Evolutionary conservation across 2,888 invertebrate genomes (phyloP), one percentile per base, ranked within the genome.

Genomic region (Amphipoea oculea): DNA sequence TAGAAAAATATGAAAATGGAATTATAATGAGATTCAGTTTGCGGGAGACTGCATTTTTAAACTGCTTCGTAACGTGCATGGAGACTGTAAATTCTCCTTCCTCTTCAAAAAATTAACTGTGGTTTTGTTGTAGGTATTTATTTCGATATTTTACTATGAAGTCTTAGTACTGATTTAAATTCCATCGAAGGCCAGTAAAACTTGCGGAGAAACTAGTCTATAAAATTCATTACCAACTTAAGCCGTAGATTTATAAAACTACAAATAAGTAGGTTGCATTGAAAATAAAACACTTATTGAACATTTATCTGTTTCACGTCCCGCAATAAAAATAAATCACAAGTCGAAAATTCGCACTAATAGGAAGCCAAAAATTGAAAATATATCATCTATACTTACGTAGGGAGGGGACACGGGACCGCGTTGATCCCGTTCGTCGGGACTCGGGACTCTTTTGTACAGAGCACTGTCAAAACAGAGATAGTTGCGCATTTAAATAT

Each of bases 291-390:
- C 70, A 76, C 68, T 76, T 73, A 69, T 60, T 72, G 82, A 79
- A 83, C 78, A 82, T 83, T 78, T 85, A 86, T 88, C 83, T 83
- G 82, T 73, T 78, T 68, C 71, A 79, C 66, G 72, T 82, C 45
- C 81, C 67, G 36, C 79, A 82, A 75, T 82, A 83, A 88, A 87
- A 81, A 95, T 95, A 95, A 96, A 96, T 96, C 94, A 93, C 91
- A 88, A 93, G 93, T 93, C 93, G 92, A 92, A 94, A 93, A 94
- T 91, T 92, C 92, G 86, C 87, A 92, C 93, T 92, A 93, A 94
- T 93, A 92, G 93, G 90, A 93, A 91, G 93, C 92, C 93, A 95
- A 95, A 96, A 96, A 96, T 96, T 96, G 96, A 96, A 96, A 95
- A 96, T 96, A 95, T 96, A 96, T 96, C 95, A 95, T 95, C 92